Evolutionary conservation across 2,797 vertebrate species (phyloP).

Genomic region (Smutsia temminckii): DNA sequence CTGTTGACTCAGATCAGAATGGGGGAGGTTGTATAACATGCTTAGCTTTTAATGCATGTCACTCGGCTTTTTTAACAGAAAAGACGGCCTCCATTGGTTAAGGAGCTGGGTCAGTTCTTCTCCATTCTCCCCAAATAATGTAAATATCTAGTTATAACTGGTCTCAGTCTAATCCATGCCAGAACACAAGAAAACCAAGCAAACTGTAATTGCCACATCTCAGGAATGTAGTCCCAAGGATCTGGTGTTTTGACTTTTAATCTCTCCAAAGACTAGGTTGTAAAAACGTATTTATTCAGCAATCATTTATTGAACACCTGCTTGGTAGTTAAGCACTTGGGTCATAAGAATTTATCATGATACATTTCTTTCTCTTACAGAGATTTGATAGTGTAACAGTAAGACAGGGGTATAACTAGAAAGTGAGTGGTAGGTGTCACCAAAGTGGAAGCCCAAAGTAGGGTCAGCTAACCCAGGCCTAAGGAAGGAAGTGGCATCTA

Average conservation of each 20-base stretch:
- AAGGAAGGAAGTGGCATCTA: neutral
- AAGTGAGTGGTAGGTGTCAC: neutral
- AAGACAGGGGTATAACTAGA: neutral
- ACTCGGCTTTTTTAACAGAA: conserved; percentile 12
- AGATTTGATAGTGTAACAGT: neutral
- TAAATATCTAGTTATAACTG: neutral
- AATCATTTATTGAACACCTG: conserved; percentile 7
- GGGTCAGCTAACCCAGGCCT: neutral
- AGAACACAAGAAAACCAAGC: neutral
- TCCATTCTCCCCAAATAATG: neutral
- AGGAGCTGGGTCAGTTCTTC: neutral
- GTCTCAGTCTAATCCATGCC: neutral
- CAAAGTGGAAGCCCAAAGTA: neutral
- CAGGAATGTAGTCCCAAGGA: neutral
- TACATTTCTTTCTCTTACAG: neutral
- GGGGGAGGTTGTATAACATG: neutral
- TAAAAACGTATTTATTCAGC: neutral
- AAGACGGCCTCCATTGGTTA: neutral
- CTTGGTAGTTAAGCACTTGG: neutral
- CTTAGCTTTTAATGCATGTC: neutral
- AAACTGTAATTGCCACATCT: neutral
- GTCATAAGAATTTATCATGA: neutral
- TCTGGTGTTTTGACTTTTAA: neutral
- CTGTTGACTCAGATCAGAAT: neutral
- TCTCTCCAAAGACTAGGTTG: neutral